These are phyloP conservation scores for Sebastes hubbsi DNA, from an alignment of 2,797 vertebrate species.

Conservation along the genomic window DNA sequence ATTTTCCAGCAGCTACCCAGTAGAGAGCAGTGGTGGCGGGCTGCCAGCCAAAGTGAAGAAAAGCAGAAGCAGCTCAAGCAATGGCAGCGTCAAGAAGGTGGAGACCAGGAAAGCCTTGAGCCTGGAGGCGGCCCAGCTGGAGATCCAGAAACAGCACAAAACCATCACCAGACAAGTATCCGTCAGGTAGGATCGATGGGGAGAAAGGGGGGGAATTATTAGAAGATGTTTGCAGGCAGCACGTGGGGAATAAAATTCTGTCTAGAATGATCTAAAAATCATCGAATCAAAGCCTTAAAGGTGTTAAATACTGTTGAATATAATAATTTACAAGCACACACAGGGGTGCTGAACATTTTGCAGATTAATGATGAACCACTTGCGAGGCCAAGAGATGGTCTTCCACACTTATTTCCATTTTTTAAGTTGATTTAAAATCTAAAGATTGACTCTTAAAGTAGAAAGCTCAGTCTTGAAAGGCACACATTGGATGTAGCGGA, in stretches of 20 bases:
- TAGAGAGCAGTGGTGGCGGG: conserved; percentile 63
- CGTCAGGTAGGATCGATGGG: conserved; percentile 65
- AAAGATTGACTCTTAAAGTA: background rate
- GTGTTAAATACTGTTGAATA: background rate
- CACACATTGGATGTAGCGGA: background rate
- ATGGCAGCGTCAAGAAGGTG: conserved; percentile 64
- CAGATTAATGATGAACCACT: background rate
- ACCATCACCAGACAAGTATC: conserved; percentile 77
- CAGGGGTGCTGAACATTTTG: background rate
- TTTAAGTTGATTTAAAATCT: no score
- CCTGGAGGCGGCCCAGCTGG: conserved; percentile 80
- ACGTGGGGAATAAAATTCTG: background rate
- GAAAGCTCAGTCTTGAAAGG: background rate
- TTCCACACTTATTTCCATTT: background rate
- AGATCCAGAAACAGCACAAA: conserved; percentile 63
- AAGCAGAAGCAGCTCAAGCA: conserved; percentile 67
- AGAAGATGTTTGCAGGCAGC: background rate
- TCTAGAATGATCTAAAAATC: background rate
- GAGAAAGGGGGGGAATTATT: background rate
- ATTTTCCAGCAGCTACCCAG: conserved; percentile 65
- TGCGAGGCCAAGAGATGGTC: background rate
- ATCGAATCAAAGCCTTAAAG: background rate
- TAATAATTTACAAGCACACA: background rate
- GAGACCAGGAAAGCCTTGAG: conserved; percentile 81
- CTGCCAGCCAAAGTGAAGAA: conserved; percentile 77